Evolutionary conservation across 2,888 invertebrate genomes (phyloP).

Genomic region (Koerneria pararmatus): DNA sequence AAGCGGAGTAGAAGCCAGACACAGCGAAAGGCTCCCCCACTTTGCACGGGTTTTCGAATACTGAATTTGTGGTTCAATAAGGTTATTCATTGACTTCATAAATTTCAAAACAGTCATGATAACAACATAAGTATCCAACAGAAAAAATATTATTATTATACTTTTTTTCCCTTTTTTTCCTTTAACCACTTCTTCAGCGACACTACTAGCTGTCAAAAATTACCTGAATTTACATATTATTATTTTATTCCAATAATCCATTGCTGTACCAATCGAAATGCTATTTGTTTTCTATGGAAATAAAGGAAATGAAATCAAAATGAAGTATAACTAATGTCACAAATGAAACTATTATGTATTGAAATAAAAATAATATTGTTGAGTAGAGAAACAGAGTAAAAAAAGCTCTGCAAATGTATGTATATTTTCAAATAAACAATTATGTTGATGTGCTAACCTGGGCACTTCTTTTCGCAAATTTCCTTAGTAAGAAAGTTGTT

Average conservation of each 20-base stretch:
- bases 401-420: too few species aligned
- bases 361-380: too few species aligned
- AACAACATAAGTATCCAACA: background rate
- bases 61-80: conserved; percentile 23
- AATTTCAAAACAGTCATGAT: background rate
- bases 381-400: too few species aligned
- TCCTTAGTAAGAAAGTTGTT: conserved; percentile 49
- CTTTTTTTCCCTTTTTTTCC: background rate
- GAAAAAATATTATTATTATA: background rate
- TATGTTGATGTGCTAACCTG: conserved; percentile 29
- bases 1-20: conserved; percentile 32
- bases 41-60: conserved; percentile 52
- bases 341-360: too few species aligned
- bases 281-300: too few species aligned
- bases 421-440: background rate
- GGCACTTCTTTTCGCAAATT: conserved; percentile 42
- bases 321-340: too few species aligned
- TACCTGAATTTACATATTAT: background rate
- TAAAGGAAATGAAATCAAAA: too few species aligned
- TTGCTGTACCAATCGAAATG: too few species aligned
- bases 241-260: too few species aligned
- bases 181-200: too few species aligned
- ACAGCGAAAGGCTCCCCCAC: conserved; percentile 41
- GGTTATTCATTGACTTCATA: background rate
- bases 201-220: too few species aligned